Percentiles rank a stretch among this genome's conserved stretches.
Conservation (phyloP, 2,113 vertebrate species). For the Euleptes europaea region DNA sequence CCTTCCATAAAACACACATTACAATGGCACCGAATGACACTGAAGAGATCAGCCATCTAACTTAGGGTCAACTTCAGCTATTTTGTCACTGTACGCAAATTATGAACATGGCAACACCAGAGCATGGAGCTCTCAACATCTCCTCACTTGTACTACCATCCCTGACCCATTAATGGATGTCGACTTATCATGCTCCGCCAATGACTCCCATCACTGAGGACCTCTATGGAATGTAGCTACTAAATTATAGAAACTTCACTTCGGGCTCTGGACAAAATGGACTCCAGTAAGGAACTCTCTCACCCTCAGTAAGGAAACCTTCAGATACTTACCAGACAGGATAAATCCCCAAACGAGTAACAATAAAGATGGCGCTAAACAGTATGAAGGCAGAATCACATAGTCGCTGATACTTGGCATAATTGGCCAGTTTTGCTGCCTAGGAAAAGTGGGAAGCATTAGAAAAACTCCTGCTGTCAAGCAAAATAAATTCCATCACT, state of each 20-base stretch:
- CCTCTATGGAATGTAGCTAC: background rate
- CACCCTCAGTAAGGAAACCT: too few species aligned
- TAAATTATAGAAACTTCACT: background rate
- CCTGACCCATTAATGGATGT: background rate
- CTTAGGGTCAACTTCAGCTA: background rate
- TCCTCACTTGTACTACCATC: too few species aligned
- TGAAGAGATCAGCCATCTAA: background rate
- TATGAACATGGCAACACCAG: background rate
- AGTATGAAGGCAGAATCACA: conserved; percentile 92
- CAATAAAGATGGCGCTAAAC: conserved; percentile 87
- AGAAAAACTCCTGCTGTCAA: background rate
- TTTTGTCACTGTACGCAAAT: background rate
- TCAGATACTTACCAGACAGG: conserved; percentile 91
- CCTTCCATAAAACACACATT: background rate
- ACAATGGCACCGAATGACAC: background rate
- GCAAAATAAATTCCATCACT: background rate
- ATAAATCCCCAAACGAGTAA: conserved; percentile 88
- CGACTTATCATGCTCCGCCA: background rate
- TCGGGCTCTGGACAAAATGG: background rate
- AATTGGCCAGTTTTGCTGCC: conserved; percentile 96
- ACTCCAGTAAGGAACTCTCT: background rate
- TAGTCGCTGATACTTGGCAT: conserved; percentile 91
- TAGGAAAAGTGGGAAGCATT: conserved; percentile 57
- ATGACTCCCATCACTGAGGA: background rate
- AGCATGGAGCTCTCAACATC: background rate